Percentiles rank a stretch among this genome's conserved stretches.
These are phyloP conservation scores for Lutjanus campechanus DNA, from an alignment of 2,797 vertebrate genomes.

Conservation along the genomic window DNA sequence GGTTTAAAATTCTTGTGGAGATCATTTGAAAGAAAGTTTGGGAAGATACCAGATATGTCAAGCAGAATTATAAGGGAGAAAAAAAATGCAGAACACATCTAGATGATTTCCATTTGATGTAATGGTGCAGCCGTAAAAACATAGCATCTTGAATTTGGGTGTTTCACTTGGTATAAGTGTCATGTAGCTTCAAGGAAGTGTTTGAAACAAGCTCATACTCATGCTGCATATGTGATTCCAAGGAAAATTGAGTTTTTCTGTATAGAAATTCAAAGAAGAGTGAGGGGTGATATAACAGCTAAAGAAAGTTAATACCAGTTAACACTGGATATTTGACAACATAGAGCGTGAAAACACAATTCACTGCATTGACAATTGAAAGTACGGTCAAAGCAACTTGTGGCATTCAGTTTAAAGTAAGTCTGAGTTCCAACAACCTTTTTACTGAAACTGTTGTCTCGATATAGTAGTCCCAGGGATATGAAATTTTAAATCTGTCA, in stretches of 20 bases:
- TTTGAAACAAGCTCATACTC: constrained; percentile 6
- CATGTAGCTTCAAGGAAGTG: constrained; percentile 1
- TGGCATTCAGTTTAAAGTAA: background rate
- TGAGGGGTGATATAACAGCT: background rate
- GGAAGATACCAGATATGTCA: background rate
- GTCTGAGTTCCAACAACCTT: background rate
- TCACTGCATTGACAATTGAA: background rate
- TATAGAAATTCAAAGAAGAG: background rate
- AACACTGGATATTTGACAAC: background rate
- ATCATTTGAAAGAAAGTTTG: background rate
- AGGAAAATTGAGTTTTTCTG: background rate
- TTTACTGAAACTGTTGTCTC: background rate
- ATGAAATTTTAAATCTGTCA: background rate
- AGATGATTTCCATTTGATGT: constrained; percentile 21
- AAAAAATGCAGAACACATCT: background rate
- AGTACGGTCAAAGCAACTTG: background rate
- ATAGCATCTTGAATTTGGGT: background rate
- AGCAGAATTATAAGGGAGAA: background rate
- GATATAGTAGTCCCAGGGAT: background rate
- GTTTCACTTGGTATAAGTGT: constrained; percentile 13
- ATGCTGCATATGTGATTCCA: background rate
- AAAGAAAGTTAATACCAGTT: background rate
- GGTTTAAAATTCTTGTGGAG: background rate
- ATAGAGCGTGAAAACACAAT: background rate
- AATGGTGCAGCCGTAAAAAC: background rate